phyloP scores from a whole-genome alignment of 1,140 invertebrate genomes.

The Drosophila cardini region DNA sequence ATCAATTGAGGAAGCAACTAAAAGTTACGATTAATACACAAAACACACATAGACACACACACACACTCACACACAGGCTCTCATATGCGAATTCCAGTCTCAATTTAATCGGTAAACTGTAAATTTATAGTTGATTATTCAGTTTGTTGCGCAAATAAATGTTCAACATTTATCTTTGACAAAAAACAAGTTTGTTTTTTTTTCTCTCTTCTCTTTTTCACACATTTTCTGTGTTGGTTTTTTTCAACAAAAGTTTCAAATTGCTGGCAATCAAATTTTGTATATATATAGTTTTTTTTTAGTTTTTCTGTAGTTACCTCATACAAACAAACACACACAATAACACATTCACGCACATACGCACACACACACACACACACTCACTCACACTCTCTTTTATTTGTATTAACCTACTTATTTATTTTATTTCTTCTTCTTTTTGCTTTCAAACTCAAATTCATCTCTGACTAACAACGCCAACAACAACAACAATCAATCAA shows the following conservation, averaged over 20 bases:
- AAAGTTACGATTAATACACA: conserved; percentile 8
- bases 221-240: conserved; percentile 31
- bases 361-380: conserved; percentile 31
- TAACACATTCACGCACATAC: conserved; percentile 5
- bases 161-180: conserved; percentile 49
- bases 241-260: conserved; percentile 20
- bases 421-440: conserved; percentile 36
- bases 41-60: conserved; percentile 21
- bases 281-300: conserved; percentile 16
- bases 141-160: conserved; percentile 66
- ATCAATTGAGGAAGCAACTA: conserved; percentile 15
- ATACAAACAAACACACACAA: conserved; percentile 2
- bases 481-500: conserved; percentile 21
- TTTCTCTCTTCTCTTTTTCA: conserved; percentile 24
- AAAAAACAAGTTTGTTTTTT: conserved; percentile 37
- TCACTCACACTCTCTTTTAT: conserved; percentile 22
- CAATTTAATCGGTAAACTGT: conserved; percentile 60
- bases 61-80: background rate
- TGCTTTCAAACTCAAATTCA: conserved; percentile 18
- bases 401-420: conserved; percentile 46
- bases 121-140: conserved; percentile 55
- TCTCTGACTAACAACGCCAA: conserved; percentile 43
- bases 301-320: background rate
- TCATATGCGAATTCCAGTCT: conserved; percentile 24
- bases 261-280: conserved; percentile 23